phyloP scores from a whole-genome alignment of 2,113 vertebrate genomes.

The Passer domesticus region DNA sequence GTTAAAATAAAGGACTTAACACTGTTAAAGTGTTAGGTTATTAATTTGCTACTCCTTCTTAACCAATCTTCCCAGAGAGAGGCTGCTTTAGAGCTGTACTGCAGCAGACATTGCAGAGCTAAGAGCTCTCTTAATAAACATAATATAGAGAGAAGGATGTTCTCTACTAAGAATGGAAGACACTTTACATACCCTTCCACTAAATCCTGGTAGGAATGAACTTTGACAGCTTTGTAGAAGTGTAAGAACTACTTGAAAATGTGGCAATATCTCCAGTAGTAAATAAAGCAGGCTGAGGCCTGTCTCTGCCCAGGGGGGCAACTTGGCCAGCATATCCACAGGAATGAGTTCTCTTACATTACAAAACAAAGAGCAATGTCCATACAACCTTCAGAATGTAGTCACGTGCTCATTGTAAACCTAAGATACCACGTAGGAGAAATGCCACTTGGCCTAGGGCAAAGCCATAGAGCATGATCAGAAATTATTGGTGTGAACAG shows the following conservation, averaged over 20 bases:
- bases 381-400: background rate
- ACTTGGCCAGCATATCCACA: background rate
- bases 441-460: background rate
- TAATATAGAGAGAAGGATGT: background rate
- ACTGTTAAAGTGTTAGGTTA: background rate
- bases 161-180: background rate
- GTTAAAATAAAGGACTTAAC: background rate
- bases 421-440: background rate
- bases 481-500: background rate
- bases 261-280: background rate
- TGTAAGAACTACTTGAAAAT: background rate
- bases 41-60: background rate
- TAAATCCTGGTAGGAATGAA: background rate
- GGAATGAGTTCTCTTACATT: background rate
- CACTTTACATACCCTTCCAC: background rate
- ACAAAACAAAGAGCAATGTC: background rate
- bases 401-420: background rate
- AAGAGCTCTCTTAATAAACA: background rate
- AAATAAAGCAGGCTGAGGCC: background rate
- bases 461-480: background rate
- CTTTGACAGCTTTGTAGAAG: background rate
- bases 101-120: background rate
- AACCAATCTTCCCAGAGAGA: background rate
- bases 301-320: background rate
- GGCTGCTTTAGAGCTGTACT: background rate